These are phyloP conservation scores for Acrobasis suavella DNA, from an alignment of 2,888 invertebrate species.

Conservation along the genomic window DNA sequence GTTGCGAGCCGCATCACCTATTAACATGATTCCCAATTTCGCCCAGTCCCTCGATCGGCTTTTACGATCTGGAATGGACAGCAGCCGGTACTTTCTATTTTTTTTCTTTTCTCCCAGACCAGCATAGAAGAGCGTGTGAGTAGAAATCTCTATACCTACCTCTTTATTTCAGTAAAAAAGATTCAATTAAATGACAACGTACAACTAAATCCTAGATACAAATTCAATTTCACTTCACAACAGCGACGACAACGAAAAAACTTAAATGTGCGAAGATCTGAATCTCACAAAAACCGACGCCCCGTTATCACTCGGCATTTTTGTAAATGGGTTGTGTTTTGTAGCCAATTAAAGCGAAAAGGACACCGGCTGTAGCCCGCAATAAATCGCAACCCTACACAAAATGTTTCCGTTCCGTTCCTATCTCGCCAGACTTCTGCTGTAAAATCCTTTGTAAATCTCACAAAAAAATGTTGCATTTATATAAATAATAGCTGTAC, in stretches of 20 bases:
- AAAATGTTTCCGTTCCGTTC: slow-evolving; percentile 62
- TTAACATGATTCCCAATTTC: too few relatives aligned
- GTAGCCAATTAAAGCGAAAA: slow-evolving; percentile 78
- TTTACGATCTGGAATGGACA: too few relatives aligned
- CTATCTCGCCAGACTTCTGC: slow-evolving; percentile 26
- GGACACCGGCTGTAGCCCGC: slow-evolving; percentile 69
- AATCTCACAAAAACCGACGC: slow-evolving; percentile 38
- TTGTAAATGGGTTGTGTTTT: slow-evolving; percentile 74
- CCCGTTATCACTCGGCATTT: slow-evolving; percentile 63
- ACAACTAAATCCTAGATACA: background rate
- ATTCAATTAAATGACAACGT: too few relatives aligned
- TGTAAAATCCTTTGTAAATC: slow-evolving; percentile 9
- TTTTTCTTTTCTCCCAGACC: too few relatives aligned
- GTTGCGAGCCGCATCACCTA: too few relatives aligned
- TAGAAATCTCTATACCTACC: too few relatives aligned
- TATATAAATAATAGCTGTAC: background rate
- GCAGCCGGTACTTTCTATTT: too few relatives aligned
- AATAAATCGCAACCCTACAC: slow-evolving; percentile 79
- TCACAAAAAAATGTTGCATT: slow-evolving; percentile 1
- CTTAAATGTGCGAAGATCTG: slow-evolving; percentile 5
- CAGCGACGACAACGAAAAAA: background rate
- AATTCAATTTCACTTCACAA: background rate
- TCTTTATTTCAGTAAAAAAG: too few relatives aligned
- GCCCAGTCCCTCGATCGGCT: too few relatives aligned
- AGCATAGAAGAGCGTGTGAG: too few relatives aligned